Evolutionary conservation across 1,140 invertebrate species (phyloP).

Genomic region (Telenomus remus): DNA sequence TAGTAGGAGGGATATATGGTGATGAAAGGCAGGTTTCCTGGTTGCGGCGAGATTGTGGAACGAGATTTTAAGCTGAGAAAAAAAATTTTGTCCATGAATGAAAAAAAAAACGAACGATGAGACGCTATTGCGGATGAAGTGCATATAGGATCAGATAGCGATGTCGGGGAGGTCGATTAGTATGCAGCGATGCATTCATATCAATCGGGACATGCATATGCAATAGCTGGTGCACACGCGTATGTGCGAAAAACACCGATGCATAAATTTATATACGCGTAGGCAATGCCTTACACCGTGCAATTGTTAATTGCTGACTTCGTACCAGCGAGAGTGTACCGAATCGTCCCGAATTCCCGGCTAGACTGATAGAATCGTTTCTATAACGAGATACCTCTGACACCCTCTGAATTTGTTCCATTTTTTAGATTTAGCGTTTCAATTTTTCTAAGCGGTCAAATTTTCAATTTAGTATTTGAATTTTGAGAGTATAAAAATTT

Average conservation of each 20-base stretch:
- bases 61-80: slow-evolving; percentile 51
- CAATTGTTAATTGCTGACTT: slow-evolving; percentile 68
- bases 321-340: slow-evolving; percentile 39
- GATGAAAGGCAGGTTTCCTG: slow-evolving; percentile 12
- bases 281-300: slow-evolving; percentile 62
- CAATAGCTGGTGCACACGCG: slow-evolving; percentile 59
- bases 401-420: not conserved
- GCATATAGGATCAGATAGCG: slow-evolving; percentile 71
- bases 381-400: not conserved
- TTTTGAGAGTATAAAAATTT: no score
- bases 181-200: slow-evolving; percentile 75
- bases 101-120: slow-evolving; percentile 56
- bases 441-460: no score
- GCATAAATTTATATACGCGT: slow-evolving; percentile 68
- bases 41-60: slow-evolving; percentile 50
- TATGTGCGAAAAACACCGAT: slow-evolving; percentile 62
- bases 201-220: slow-evolving; percentile 74
- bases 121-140: slow-evolving; percentile 64
- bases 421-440: slow-evolving; percentile 2
- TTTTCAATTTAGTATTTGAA: no score
- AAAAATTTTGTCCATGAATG: slow-evolving; percentile 30
- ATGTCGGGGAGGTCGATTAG: slow-evolving; percentile 60
- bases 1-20: no score
- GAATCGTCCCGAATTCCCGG: slow-evolving; percentile 48
- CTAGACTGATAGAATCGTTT: not conserved